Conservation (phyloP, 2,113 vertebrate species). For the Crotalus helleri region DNA sequence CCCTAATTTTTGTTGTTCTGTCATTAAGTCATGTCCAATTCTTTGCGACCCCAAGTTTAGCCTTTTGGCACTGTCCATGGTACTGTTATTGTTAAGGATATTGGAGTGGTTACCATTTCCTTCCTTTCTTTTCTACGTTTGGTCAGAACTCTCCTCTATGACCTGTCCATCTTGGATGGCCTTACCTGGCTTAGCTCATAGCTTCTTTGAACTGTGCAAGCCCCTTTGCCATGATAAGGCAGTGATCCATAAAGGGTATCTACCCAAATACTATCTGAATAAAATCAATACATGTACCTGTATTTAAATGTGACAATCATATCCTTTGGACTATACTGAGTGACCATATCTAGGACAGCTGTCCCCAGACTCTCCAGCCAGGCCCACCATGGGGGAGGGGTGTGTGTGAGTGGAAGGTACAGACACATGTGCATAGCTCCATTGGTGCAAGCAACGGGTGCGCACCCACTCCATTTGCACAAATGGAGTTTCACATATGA, state of each 20-base stretch:
- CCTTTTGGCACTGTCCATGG: neutral
- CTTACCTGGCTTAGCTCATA: neutral
- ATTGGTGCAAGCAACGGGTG: neutral
- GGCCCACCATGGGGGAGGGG: neutral
- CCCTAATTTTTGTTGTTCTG: neutral
- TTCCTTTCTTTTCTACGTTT: neutral
- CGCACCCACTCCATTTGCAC: neutral
- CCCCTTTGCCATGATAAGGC: neutral
- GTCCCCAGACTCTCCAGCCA: no score
- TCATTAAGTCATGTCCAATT: neutral
- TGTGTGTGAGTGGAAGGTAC: neutral
- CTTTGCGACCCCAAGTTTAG: neutral
- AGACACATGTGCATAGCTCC: neutral
- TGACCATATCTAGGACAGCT: neutral
- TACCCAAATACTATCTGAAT: neutral
- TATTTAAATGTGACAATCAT: neutral
- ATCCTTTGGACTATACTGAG: neutral
- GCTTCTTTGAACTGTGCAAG: neutral
- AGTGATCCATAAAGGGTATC: neutral
- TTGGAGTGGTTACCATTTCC: neutral
- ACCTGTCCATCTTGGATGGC: neutral
- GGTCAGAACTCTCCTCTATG: neutral
- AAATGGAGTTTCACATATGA: neutral
- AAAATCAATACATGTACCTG: neutral
- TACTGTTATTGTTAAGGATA: neutral